A percentile compares a stretch with the other conserved stretches of the same genome.
These are phyloP conservation scores for Caranx melampygus DNA, from an alignment of 2,113 vertebrate genomes.

Conservation along the genomic window DNA sequence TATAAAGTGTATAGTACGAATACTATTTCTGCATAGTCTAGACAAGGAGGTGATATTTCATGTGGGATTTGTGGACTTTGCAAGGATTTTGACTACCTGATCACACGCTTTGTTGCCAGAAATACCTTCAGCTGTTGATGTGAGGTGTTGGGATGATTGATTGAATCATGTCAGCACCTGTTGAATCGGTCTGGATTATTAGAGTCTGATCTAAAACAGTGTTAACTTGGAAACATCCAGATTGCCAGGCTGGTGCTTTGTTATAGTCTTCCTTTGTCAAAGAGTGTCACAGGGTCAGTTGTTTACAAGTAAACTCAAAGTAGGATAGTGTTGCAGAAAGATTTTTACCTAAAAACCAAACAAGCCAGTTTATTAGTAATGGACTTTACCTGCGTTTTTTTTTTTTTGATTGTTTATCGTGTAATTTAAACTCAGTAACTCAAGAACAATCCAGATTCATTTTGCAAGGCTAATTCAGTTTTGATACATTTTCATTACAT, in stretches of 20 bases:
- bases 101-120: constrained; percentile 10
- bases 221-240: background rate
- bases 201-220: constrained; percentile 20
- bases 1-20: background rate
- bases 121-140: background rate
- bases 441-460: background rate
- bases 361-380: too few relatives aligned
- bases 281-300: background rate
- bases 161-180: constrained; percentile 2
- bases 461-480: background rate
- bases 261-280: background rate
- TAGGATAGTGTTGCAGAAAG: too few relatives aligned
- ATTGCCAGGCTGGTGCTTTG: background rate
- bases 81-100: background rate
- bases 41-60: background rate
- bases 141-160: constrained; percentile 30
- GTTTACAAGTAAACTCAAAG: too few relatives aligned
- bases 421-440: background rate
- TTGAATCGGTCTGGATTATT: constrained; percentile 10
- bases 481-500: background rate
- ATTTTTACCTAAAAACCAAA: too few relatives aligned
- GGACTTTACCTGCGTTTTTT: background rate
- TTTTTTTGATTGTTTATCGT: too few relatives aligned
- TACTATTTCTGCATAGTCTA: background rate
- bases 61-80: background rate